Conservation (phyloP, 92 coral and sea anemone species). For the Palythoa caribaeorum region DNA sequence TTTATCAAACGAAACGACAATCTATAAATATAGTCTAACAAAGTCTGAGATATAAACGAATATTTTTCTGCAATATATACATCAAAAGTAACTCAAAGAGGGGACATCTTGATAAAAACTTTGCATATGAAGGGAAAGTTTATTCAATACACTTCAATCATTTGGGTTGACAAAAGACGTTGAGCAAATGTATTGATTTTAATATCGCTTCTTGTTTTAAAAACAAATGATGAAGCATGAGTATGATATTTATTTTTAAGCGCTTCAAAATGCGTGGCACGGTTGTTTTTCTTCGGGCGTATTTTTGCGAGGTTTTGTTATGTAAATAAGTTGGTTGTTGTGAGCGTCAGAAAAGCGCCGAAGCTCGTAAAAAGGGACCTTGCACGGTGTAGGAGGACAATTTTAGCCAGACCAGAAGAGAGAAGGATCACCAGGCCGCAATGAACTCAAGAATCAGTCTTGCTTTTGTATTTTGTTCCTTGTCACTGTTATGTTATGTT, state of each 20-base stretch:
- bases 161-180: not conserved
- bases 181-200: not conserved
- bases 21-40: not conserved
- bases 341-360: not conserved
- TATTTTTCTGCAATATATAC: not conserved
- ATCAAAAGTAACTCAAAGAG: not conserved
- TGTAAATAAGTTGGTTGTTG: slow-evolving; percentile 3
- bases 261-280: slow-evolving; percentile 16
- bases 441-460: slow-evolving; percentile 7
- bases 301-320: not conserved
- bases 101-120: too few species aligned
- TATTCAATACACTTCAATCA: too few species aligned
- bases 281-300: slow-evolving; percentile 8
- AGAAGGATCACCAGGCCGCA: not conserved
- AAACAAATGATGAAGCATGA: slow-evolving; percentile 10
- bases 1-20: not conserved
- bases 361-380: slow-evolving; percentile 24
- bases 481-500: not conserved
- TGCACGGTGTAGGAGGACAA: not conserved
- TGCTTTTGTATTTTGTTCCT: not conserved
- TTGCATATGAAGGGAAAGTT: not conserved
- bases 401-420: not conserved
- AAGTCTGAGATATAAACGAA: not conserved
- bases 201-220: not conserved
- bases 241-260: not conserved